Evolutionary conservation across 2,113 vertebrate genomes (phyloP), one percentile per base, ranked within the genome.

Genomic region (Microcebus lehilahytsara): DNA sequence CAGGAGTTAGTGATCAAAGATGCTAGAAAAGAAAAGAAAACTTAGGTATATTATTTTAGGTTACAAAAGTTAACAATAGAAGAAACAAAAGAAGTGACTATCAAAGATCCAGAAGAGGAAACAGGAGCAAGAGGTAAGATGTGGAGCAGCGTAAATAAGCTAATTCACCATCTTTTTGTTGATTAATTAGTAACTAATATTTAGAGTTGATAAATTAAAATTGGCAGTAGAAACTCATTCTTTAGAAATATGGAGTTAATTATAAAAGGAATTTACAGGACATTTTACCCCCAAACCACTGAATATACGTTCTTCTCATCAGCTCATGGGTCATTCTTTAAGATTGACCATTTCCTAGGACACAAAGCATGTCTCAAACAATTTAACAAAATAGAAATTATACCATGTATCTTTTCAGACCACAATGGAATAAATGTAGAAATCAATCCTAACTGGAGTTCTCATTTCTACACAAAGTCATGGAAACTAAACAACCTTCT

Each of bases 161-260:
- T 91, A 58, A 77, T 62, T 86, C 51, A 30, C 25, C 56, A n/a
- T 64, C 20, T 78, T 60, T 32, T 37, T 37, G 19, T 27, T 62
- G 10, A 46, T 27, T 84, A 77, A 32, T 60, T 42, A 69, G 51
- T 23, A 53, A 13, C 23, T 64, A 40, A 62, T 71, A 53, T 51
- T 94, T 83, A 92, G 83, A 69, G 34, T 25, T 67, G 58, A 77
- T 77, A 88, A 69, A 16, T 69, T 34, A 86, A 94, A 75, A 81
- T 40, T 32, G 69, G 46, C 60, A 78, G 5, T 58, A 49, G 64
- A 91, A 86, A 53, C 19, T 80, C 49, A 34, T 85, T 72, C 2
- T 86, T 86, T 91, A 94, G 20, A 80, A 81, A 85, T 58, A 67
- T n/a, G 49, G 34, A 79, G 56, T 66, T 74, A 93, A 46, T 86